These are phyloP conservation scores for Epinephelus moara DNA, from an alignment of 2,113 vertebrate species.

Conservation along the genomic window DNA sequence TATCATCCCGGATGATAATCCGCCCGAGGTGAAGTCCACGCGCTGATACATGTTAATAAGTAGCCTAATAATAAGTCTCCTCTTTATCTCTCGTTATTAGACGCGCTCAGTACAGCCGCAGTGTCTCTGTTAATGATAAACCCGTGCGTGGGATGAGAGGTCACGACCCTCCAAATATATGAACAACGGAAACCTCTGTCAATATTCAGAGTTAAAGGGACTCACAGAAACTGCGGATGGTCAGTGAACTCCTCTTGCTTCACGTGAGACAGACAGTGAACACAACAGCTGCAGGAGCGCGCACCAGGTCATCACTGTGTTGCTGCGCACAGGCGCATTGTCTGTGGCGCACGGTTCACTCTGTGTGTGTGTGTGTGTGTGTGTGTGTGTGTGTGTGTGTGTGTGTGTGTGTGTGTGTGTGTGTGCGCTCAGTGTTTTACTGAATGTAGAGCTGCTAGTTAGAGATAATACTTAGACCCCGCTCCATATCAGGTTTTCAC, in stretches of 20 bases:
- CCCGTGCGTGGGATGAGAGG: slow-evolving; percentile 19
- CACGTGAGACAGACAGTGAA: neutral
- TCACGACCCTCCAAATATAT: neutral
- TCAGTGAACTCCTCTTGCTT: neutral
- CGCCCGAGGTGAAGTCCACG: slow-evolving; percentile 65
- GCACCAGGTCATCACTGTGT: no score
- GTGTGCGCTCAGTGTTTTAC: no score
- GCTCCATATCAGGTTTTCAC: no score
- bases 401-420: no score
- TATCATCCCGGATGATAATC: slow-evolving; percentile 50
- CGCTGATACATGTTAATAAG: slow-evolving; percentile 75
- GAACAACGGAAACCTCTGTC: no score
- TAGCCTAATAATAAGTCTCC: slow-evolving; percentile 72
- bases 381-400: no score
- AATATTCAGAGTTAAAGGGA: neutral
- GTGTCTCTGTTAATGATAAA: slow-evolving; percentile 75
- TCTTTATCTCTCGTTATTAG: slow-evolving; percentile 43
- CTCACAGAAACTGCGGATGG: neutral
- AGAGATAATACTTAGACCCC: no score
- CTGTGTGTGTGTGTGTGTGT: no score
- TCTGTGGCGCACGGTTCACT: no score
- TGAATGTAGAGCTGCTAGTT: no score
- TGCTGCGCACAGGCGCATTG: no score
- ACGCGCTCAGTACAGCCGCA: slow-evolving; percentile 48
- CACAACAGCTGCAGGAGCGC: no score